phyloP scores from a whole-genome alignment of 2,113 vertebrate genomes.

The Gasterosteus nipponicus region DNA sequence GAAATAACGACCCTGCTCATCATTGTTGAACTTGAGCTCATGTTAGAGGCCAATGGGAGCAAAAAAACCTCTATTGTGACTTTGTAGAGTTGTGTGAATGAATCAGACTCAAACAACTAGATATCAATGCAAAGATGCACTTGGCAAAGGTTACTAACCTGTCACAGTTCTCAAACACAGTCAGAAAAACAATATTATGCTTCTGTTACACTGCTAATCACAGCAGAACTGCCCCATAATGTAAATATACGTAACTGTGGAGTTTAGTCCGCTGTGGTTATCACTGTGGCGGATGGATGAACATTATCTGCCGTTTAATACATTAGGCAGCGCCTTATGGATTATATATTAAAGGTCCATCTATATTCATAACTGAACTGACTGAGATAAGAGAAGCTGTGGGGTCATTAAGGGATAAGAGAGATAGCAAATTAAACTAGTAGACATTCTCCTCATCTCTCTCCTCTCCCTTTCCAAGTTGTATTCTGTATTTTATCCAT shows the following conservation, averaged over 20 bases:
- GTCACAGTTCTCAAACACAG: background rate
- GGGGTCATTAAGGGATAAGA: slow-evolving; percentile 54
- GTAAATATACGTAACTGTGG: background rate
- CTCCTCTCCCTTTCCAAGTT: slow-evolving; percentile 19
- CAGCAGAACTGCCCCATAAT: background rate
- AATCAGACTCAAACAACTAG: background rate
- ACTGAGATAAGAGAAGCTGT: slow-evolving; percentile 25
- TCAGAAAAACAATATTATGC: background rate
- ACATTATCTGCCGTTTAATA: slow-evolving; percentile 53
- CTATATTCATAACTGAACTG: slow-evolving; percentile 56
- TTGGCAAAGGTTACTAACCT: background rate
- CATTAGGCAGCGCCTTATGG: slow-evolving; percentile 27
- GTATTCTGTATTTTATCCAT: background rate
- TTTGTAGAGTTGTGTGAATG: background rate
- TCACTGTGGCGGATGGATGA: slow-evolving; percentile 40
- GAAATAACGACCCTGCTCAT: background rate
- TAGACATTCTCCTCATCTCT: slow-evolving; percentile 44
- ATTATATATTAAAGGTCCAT: slow-evolving; percentile 51
- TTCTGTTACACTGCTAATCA: background rate
- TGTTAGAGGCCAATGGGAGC: background rate
- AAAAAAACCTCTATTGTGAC: background rate
- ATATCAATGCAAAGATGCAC: background rate
- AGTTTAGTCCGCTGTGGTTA: slow-evolving; percentile 27
- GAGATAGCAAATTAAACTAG: slow-evolving; percentile 55
- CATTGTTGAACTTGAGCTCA: background rate